These are phyloP conservation scores for Synaphobranchus kaupii DNA, from an alignment of 2,797 vertebrate species.

Conservation along the genomic window DNA sequence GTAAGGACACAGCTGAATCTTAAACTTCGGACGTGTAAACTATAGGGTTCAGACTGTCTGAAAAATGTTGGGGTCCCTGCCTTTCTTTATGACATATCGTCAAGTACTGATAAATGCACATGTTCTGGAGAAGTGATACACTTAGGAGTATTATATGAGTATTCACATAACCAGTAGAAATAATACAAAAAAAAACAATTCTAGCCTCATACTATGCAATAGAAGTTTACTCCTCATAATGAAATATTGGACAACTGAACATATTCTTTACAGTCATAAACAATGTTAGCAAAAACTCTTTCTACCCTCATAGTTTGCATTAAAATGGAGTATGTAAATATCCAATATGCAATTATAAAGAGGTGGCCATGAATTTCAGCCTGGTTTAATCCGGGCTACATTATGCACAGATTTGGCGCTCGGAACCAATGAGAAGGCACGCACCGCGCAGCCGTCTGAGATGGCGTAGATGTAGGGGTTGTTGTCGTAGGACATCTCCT, in stretches of 20 bases:
- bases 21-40: no score
- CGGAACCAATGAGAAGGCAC: slow-evolving; percentile 38
- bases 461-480: slow-evolving; percentile 90
- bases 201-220: no score
- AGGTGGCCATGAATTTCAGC: background rate
- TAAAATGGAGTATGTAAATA: background rate
- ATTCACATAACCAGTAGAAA: background rate
- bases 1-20: no score
- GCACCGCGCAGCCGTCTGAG: slow-evolving; percentile 91
- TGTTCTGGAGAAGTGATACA: background rate
- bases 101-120: background rate
- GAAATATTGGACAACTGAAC: background rate
- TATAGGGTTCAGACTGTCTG: no score
- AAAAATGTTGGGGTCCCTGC: no score
- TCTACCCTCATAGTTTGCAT: background rate
- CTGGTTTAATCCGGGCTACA: background rate
- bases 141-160: background rate
- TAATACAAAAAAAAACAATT: no score
- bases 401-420: background rate
- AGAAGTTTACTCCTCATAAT: no score
- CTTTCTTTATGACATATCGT: background rate
- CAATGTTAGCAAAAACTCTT: background rate
- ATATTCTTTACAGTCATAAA: background rate
- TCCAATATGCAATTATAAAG: background rate
- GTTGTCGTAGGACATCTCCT: slow-evolving; percentile 98